phyloP scores from a whole-genome alignment of 2,113 vertebrate species.

The Loxodonta africana region DNA sequence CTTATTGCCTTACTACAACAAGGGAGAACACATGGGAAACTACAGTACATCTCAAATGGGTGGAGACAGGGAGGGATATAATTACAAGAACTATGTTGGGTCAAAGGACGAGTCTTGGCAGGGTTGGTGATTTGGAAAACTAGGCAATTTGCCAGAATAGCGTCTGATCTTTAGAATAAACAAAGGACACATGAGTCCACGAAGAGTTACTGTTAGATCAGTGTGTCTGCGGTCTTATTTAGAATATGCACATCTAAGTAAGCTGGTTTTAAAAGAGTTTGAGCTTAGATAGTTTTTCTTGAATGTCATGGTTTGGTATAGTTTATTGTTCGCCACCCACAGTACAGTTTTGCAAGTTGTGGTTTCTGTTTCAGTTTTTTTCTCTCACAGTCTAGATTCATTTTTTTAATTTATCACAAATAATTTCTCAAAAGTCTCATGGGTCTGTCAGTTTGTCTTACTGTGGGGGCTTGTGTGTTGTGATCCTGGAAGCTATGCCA shows the following conservation, averaged over 20 bases:
- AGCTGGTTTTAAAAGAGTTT: not conserved
- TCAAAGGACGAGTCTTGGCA: not conserved
- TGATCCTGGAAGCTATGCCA: too few relatives aligned
- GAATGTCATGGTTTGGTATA: accelerated
- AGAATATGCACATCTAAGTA: not conserved
- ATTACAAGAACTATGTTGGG: not conserved
- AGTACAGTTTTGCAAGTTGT: not conserved
- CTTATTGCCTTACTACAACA: not conserved
- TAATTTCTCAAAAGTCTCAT: not conserved
- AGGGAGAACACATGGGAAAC: not conserved
- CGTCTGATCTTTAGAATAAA: not conserved
- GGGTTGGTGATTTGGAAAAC: not conserved
- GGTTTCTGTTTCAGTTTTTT: not conserved
- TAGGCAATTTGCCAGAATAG: not conserved
- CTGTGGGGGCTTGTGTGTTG: too few relatives aligned
- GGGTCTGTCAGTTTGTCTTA: too few relatives aligned
- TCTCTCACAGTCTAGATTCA: not conserved
- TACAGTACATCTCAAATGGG: accelerated
- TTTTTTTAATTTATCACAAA: not conserved
- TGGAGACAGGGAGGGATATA: not conserved
- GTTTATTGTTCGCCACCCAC: not conserved
- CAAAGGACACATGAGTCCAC: not conserved
- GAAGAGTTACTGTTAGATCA: not conserved
- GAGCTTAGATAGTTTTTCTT: not conserved
- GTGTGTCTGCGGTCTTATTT: not conserved